These are phyloP conservation scores for Percopsis omiscomaycus DNA, from an alignment of 2,797 vertebrate species.

Conservation along the genomic window DNA sequence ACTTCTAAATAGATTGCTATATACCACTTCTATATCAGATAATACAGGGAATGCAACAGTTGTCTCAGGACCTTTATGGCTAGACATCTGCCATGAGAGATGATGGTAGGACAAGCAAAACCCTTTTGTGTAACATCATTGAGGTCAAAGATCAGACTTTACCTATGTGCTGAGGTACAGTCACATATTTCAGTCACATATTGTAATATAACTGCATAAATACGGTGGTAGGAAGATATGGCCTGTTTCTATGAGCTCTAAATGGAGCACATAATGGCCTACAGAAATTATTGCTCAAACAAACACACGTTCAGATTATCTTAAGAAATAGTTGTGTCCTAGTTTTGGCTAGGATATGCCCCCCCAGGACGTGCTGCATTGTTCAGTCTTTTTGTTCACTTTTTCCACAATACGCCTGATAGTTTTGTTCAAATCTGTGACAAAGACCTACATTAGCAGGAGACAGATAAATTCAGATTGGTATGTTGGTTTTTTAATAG, in stretches of 20 bases:
- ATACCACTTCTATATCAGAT: not conserved
- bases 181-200: slow-evolving; percentile 7
- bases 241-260: slow-evolving; percentile 28
- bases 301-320: slow-evolving; percentile 28
- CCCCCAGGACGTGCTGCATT: slow-evolving; percentile 24
- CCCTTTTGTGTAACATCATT: not conserved
- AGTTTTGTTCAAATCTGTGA: slow-evolving; percentile 37
- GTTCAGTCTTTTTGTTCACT: slow-evolving; percentile 30
- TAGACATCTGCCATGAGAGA: not conserved
- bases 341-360: slow-evolving; percentile 52
- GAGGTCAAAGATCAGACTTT: too few species aligned
- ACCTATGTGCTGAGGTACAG: too few species aligned
- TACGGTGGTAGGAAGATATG: slow-evolving; percentile 33
- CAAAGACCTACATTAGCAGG: slow-evolving; percentile 31
- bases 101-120: too few species aligned
- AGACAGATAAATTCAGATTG: slow-evolving; percentile 20
- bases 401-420: slow-evolving; percentile 29
- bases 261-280: slow-evolving; percentile 21
- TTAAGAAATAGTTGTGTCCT: slow-evolving; percentile 52
- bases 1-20: not conserved
- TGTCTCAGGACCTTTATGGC: not conserved
- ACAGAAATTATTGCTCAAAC: slow-evolving; percentile 43
- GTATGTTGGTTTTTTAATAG: slow-evolving; percentile 5
- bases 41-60: not conserved
- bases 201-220: slow-evolving; percentile 16